Base-by-base conservation (phyloP, 2,797 vertebrate genomes). In the Morelia viridis region DNA sequence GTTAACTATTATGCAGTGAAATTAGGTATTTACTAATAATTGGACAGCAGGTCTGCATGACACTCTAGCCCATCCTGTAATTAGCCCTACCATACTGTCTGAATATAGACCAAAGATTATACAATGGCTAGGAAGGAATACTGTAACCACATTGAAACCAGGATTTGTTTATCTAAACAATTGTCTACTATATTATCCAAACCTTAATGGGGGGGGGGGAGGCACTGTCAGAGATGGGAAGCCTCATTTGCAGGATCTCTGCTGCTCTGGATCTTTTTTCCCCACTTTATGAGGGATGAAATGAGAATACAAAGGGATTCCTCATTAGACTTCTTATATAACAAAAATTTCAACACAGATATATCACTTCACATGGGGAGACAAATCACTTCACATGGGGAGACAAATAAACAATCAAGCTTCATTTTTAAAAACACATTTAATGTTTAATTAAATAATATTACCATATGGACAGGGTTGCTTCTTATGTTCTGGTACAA, bases 391-490 rank as follows among this genome's bases (percentile, higher is more conserved):
- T 35, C 35, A 35, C 35, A 91, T 10, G 93, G 60, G 31, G 10
- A 57, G 86, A 64, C 94, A 90, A 94, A 92, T 61, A 22, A 90
- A 61, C 50, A 96, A 90, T 58, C 86, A 50, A 93, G 56, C 7
- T 8, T 90, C 0, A 64, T 35, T 68, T 90, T 41, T 85, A 41
- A 91, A 88, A 94, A 94, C 58, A 12, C 46, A 41, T 15, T 31
- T 92, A 93, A 80, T 46, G 46, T 24, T 53, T n/a, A 61, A 88
- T 83, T 62, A 96, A 94, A 95, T 87, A 71, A 92, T 95, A 91
- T 97, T 97, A 99, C 99, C 99, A n/a, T 99, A 99, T 94, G 99
- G 99, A 97, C 99, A 99, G 0, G 99, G 99, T 95, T 99, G 99
- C 94, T 99, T 99, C 96, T 98, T 99, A 96, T 99, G 98, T 94